These are phyloP conservation scores for Exaiptasia diaphana DNA, from an alignment of 64 coral and sea anemone species.

Conservation along the genomic window DNA sequence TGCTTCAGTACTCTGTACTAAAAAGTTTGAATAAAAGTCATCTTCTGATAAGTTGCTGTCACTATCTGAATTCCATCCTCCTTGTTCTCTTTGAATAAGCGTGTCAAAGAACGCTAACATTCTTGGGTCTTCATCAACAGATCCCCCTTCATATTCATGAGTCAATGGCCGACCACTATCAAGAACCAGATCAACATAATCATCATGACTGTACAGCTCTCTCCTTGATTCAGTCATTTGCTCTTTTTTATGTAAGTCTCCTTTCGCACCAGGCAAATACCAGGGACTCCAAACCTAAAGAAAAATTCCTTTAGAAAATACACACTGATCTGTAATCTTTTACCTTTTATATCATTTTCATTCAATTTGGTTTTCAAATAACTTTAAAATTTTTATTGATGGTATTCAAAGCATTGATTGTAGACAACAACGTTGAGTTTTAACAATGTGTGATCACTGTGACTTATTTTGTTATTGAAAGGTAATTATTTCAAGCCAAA, in stretches of 20 bases:
- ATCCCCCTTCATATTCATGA: slow-evolving; percentile 77
- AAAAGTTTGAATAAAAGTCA: slow-evolving; percentile 59
- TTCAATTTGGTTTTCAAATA: too few species aligned
- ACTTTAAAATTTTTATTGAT: too few species aligned
- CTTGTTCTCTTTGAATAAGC: slow-evolving; percentile 70
- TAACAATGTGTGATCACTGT: too few species aligned
- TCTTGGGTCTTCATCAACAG: slow-evolving; percentile 75
- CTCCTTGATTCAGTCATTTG: not conserved
- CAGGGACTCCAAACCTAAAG: slow-evolving; percentile 94
- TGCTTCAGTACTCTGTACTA: slow-evolving; percentile 48
- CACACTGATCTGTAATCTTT: too few species aligned
- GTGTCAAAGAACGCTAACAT: slow-evolving; percentile 96
- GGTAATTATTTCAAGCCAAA: too few species aligned
- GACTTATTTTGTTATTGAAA: too few species aligned
- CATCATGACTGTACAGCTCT: slow-evolving; percentile 72
- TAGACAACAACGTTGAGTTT: too few species aligned
- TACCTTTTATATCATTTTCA: too few species aligned
- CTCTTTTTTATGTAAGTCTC: not conserved
- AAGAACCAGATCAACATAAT: slow-evolving; percentile 67
- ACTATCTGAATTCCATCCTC: slow-evolving; percentile 50
- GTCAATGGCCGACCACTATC: slow-evolving; percentile 69
- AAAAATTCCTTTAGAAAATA: too few species aligned
- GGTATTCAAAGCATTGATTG: too few species aligned
- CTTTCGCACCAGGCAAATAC: not conserved
- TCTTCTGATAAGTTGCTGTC: slow-evolving; percentile 56